Evolutionary conservation across 2,888 invertebrate genomes (phyloP).

Genomic region (Archips crataeganus): DNA sequence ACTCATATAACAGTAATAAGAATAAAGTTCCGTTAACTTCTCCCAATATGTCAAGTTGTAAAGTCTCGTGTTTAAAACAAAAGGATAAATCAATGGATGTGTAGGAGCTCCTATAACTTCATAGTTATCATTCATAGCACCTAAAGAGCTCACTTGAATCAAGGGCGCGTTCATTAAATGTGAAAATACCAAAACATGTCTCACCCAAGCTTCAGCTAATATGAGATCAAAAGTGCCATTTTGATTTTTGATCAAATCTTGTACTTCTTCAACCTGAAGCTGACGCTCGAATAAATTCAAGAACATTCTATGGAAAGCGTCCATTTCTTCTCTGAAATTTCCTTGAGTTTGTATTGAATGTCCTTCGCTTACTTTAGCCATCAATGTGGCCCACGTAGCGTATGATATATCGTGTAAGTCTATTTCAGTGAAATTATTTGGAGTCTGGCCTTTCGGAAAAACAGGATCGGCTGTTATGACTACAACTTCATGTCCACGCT

Average conservation of each 20-base stretch:
- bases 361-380: slow-evolving; percentile 9
- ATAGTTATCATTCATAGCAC: slow-evolving; percentile 39
- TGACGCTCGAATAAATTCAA: slow-evolving; percentile 43
- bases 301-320: neutral
- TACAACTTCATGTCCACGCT: slow-evolving; percentile 60
- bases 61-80: slow-evolving; percentile 42
- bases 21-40: slow-evolving; percentile 33
- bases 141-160: slow-evolving; percentile 49
- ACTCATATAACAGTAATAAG: slow-evolving; percentile 63
- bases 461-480: slow-evolving; percentile 56
- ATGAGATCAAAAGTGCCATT: slow-evolving; percentile 48
- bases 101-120: slow-evolving; percentile 46
- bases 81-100: slow-evolving; percentile 46
- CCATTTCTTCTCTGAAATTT: neutral
- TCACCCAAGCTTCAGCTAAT: slow-evolving; percentile 46
- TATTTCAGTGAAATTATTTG: slow-evolving; percentile 59
- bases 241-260: slow-evolving; percentile 40
- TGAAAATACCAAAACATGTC: slow-evolving; percentile 43
- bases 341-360: neutral
- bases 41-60: slow-evolving; percentile 48
- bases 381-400: slow-evolving; percentile 22
- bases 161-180: slow-evolving; percentile 48
- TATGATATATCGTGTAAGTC: slow-evolving; percentile 59
- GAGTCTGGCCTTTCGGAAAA: slow-evolving; percentile 43
- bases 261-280: slow-evolving; percentile 38